A percentile compares a stretch with the other conserved stretches of the same genome.
phyloP scores from a whole-genome alignment of 2,113 vertebrate genomes.

The Paramisgurnus dabryanus region DNA sequence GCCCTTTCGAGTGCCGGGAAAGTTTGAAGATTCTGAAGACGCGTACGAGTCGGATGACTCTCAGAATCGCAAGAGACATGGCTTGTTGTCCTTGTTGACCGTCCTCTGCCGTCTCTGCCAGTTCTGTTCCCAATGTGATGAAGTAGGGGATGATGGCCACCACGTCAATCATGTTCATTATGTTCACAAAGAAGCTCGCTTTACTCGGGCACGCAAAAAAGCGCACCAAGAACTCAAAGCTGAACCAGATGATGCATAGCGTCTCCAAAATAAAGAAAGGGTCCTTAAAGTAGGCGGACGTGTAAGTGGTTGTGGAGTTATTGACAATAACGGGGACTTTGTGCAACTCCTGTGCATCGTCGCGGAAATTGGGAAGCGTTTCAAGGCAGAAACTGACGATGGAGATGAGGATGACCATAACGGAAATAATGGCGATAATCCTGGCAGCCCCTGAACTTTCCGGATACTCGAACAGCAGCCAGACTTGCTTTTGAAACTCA shows the following conservation, averaged over 20 bases:
- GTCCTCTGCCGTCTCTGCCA: conserved; percentile 92
- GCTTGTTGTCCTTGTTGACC: conserved; percentile 95
- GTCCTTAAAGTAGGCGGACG: conserved; percentile 90
- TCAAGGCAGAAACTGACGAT: conserved; percentile 99
- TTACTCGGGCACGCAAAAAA: conserved; percentile 99
- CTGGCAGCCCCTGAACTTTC: conserved; percentile 98
- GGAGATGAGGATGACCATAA: conserved; percentile 98
- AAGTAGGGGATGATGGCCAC: conserved; percentile 98
- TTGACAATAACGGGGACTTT: conserved; percentile 78
- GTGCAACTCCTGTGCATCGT: conserved; percentile 87
- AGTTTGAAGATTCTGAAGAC: conserved; percentile 99
- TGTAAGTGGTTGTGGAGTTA: conserved; percentile 87
- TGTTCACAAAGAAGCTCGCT: conserved; percentile 96
- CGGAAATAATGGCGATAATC: conserved; percentile 98
- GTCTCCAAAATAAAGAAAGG: conserved; percentile 99
- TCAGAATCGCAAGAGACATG: conserved; percentile 97
- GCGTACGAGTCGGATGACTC: conserved; percentile 94
- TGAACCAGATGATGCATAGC: conserved; percentile 99
- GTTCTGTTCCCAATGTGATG: conserved; percentile 94
- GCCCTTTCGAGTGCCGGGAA: conserved; percentile 94
- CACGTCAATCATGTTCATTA: conserved; percentile 99
- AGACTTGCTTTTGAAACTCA: conserved; percentile 97
- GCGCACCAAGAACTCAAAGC: conserved; percentile 96
- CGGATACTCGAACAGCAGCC: conserved; percentile 97
- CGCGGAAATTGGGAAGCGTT: conserved; percentile 93